Evolutionary conservation across 2,797 vertebrate species (phyloP).

Genomic region (Enteromius viviparus): DNA sequence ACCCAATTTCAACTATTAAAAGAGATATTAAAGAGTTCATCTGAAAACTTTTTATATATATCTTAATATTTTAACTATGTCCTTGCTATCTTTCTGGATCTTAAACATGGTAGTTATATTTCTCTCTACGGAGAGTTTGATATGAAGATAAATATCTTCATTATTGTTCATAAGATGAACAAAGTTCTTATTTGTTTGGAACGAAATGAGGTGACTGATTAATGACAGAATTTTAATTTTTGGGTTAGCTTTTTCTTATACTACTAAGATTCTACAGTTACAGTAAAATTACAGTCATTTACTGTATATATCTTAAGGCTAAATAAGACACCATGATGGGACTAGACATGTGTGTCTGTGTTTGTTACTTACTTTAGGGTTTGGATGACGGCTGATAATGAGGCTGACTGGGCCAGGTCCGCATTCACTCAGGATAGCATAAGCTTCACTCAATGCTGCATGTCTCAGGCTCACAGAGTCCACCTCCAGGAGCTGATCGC

Average conservation of each 20-base stretch:
- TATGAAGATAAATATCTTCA: too few relatives aligned
- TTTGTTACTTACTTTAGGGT: slow-evolving; percentile 84
- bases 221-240: background rate
- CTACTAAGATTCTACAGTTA: too few relatives aligned
- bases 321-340: background rate
- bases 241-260: background rate
- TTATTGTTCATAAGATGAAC: background rate
- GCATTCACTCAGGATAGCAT: slow-evolving; percentile 92
- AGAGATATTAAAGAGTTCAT: background rate
- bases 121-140: background rate
- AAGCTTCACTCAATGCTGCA: slow-evolving; percentile 89
- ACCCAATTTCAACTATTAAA: too few relatives aligned
- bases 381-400: slow-evolving; percentile 93
- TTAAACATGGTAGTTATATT: background rate
- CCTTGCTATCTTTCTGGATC: background rate
- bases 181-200: background rate
- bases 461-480: slow-evolving; percentile 92
- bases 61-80: background rate
- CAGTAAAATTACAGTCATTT: too few relatives aligned
- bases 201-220: background rate
- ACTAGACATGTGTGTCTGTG: background rate
- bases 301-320: background rate
- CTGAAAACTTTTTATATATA: too few relatives aligned
- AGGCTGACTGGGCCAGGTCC: slow-evolving; percentile 92
- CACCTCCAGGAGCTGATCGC: slow-evolving; percentile 95